Conservation (phyloP, 2,113 vertebrate species). For the Otis tarda region DNA sequence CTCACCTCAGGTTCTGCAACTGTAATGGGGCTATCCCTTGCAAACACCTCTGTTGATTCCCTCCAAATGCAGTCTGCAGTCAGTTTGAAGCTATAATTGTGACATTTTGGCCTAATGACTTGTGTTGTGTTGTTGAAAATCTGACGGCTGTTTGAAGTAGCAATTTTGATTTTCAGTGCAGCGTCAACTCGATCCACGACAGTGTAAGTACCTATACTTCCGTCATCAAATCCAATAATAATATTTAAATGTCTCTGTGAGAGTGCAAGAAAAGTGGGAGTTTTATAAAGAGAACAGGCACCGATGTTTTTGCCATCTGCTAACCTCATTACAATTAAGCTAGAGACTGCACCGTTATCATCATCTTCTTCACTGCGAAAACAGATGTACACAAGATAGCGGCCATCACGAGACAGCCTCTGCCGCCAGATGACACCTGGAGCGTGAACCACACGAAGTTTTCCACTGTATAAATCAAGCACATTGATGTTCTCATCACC, state of each 20-base stretch:
- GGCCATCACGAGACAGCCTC: constrained; percentile 91
- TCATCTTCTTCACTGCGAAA: constrained; percentile 92
- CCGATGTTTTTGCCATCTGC: constrained; percentile 98
- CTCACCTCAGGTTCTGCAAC: constrained; percentile 88
- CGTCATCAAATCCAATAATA: constrained; percentile 96
- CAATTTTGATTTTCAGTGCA: constrained; percentile 97
- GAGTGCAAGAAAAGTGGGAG: constrained; percentile 91
- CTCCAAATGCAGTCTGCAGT: constrained; percentile 95
- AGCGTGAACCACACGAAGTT: constrained; percentile 90
- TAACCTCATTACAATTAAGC: constrained; percentile 94
- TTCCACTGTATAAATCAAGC: constrained; percentile 93
- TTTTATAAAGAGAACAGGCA: constrained; percentile 97
- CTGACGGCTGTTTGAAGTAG: constrained; percentile 97
- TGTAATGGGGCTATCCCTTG: constrained; percentile 95
- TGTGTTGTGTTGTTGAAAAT: constrained; percentile 93
- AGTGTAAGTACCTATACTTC: constrained; percentile 96
- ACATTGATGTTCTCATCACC: constrained; percentile 97
- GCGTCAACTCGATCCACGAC: constrained; percentile 97
- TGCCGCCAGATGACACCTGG: constrained; percentile 94
- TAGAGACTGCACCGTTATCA: constrained; percentile 88
- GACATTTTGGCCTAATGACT: constrained; percentile 89
- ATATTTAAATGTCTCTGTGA: constrained; percentile 96
- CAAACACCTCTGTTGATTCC: constrained; percentile 96
- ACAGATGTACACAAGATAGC: constrained; percentile 97
- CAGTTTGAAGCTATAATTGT: constrained; percentile 89